phyloP scores from a whole-genome alignment of 2,113 vertebrate species.

The Lamprotornis superbus region DNA sequence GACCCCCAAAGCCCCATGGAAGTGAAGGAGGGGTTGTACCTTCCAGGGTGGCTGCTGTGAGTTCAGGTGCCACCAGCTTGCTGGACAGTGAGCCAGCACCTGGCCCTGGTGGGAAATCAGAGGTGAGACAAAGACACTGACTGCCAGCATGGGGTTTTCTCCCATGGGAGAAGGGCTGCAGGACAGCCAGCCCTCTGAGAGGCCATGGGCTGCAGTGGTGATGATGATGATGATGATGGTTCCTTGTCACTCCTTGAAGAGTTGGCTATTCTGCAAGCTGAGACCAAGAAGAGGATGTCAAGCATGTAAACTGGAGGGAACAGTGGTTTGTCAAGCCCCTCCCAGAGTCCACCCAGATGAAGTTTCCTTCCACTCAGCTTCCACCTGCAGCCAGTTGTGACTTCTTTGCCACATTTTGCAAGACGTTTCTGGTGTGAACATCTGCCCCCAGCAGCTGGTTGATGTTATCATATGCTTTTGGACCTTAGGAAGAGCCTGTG shows the following conservation, averaged over 20 bases:
- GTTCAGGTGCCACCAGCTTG: fast-evolving
- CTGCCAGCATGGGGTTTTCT: not conserved
- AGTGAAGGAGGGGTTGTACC: not conserved
- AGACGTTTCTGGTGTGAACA: not conserved
- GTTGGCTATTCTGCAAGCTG: not conserved
- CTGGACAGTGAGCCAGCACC: not conserved
- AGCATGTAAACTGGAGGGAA: fast-evolving
- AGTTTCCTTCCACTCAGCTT: not conserved
- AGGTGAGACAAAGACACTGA: not conserved
- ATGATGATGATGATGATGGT: too few relatives aligned
- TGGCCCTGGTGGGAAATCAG: not conserved
- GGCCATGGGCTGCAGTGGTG: fast-evolving
- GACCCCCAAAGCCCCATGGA: fast-evolving
- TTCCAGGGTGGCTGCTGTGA: not conserved
- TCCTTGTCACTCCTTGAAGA: fast-evolving
- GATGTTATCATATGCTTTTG: not conserved
- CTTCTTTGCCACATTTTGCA: not conserved
- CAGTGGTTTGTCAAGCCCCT: not conserved
- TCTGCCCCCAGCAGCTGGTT: not conserved
- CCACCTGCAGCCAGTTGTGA: not conserved
- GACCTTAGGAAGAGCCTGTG: not conserved
- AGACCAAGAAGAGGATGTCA: not conserved
- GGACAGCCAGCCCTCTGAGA: not conserved
- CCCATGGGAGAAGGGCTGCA: not conserved
- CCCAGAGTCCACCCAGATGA: not conserved